Conservation (phyloP, 2,888 invertebrate genomes). For the Chrysolina oricalcia region DNA sequence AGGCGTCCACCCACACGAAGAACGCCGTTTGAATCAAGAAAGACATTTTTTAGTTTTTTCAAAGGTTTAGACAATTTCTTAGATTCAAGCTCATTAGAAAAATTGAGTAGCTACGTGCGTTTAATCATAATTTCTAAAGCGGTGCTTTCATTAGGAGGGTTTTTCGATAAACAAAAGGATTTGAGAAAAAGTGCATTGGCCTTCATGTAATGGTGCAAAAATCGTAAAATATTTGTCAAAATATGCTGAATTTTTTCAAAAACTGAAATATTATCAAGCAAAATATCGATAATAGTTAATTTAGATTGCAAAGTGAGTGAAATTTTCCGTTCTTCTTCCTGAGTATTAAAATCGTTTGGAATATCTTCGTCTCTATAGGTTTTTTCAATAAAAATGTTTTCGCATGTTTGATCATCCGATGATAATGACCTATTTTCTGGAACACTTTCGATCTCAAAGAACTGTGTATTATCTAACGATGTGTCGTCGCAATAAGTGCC, state of each 20-base stretch:
- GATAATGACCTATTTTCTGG: too few species aligned
- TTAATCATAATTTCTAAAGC: neutral
- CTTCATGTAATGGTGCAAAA: too few species aligned
- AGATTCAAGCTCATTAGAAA: too few species aligned
- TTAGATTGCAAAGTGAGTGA: neutral
- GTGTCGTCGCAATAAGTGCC: too few species aligned
- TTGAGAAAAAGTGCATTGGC: too few species aligned
- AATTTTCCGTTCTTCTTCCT: neutral
- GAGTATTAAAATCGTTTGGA: neutral
- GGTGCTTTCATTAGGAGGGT: neutral
- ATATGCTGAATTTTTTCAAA: neutral
- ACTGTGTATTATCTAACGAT: too few species aligned
- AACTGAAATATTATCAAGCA: neutral
- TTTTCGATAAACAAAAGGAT: neutral
- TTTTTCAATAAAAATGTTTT: conserved; percentile 34
- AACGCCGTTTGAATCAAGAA: neutral
- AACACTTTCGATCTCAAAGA: too few species aligned
- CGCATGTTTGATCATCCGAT: conserved; percentile 37
- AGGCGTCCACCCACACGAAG: neutral
- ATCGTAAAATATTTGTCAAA: too few species aligned
- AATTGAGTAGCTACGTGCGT: too few species aligned
- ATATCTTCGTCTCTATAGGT: conserved; percentile 15
- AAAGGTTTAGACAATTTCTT: neutral
- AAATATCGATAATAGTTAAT: neutral
- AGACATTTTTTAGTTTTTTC: too few species aligned